Evolutionary conservation across 53 echinoderm and acorn worm species (phyloP).

Genomic region (Arbacia lixula): DNA sequence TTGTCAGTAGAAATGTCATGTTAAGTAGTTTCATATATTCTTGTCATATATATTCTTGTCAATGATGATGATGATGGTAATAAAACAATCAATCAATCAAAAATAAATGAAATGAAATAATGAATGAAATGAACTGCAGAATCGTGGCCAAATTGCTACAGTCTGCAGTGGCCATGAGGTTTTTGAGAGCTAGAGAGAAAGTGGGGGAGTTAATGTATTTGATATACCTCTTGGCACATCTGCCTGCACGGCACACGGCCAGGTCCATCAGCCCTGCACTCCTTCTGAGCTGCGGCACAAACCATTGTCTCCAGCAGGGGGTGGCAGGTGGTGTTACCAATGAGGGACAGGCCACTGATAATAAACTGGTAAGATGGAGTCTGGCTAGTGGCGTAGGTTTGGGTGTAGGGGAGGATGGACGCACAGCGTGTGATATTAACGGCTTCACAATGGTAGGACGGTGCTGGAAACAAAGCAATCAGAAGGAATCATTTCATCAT

Average conservation of each 20-base stretch:
- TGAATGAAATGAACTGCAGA: no score
- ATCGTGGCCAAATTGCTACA: no score
- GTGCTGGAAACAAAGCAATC: background rate
- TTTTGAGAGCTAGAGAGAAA: no score
- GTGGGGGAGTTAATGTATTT: no score
- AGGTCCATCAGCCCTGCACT: background rate
- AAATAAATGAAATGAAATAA: no score
- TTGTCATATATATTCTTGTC: no score
- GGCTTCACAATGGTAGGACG: background rate
- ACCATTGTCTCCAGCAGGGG: background rate
- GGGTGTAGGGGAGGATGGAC: conserved; percentile 10
- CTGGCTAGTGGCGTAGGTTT: conserved; percentile 30
- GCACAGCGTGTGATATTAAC: background rate
- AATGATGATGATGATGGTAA: no score
- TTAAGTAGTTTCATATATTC: no score
- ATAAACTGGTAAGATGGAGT: conserved; percentile 19
- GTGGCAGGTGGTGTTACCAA: conserved; percentile 13
- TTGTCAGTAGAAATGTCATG: no score
- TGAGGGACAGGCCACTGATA: background rate
- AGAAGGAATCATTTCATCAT: no score
- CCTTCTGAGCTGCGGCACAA: background rate
- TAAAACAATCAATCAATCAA: no score
- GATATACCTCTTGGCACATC: conserved; percentile 29
- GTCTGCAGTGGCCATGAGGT: no score
- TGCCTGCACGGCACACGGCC: conserved; percentile 10